phyloP scores from a whole-genome alignment of 2,113 vertebrate genomes.

The Poeciliopsis occidentalis region DNA sequence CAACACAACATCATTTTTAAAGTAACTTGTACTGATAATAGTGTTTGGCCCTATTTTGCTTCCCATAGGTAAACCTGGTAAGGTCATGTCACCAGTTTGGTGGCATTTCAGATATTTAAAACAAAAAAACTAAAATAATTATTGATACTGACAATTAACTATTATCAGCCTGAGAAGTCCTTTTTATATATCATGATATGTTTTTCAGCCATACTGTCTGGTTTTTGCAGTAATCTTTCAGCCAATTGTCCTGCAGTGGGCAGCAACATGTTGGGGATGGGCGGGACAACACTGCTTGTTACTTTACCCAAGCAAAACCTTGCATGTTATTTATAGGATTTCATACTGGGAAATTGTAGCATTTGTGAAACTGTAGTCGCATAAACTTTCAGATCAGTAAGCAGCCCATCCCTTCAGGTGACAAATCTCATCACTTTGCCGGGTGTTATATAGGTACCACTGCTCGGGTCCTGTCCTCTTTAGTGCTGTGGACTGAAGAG shows the following conservation, averaged over 20 bases:
- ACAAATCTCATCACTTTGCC: constrained; percentile 46
- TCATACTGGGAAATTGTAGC: neutral
- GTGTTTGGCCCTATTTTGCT: neutral
- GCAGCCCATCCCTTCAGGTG: constrained; percentile 32
- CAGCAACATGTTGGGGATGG: too few species aligned
- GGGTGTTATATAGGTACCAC: constrained; percentile 52
- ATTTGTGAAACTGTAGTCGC: neutral
- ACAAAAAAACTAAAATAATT: too few species aligned
- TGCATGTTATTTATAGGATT: neutral
- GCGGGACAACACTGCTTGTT: too few species aligned
- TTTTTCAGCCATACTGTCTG: too few species aligned
- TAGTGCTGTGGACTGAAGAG: constrained; percentile 27
- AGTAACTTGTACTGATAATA: neutral
- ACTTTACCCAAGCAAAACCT: too few species aligned
- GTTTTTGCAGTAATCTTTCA: too few species aligned
- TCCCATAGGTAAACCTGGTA: neutral
- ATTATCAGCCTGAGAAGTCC: too few species aligned
- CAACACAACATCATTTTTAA: neutral
- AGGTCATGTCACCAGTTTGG: too few species aligned
- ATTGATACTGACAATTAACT: too few species aligned
- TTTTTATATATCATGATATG: too few species aligned
- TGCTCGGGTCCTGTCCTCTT: constrained; percentile 38
- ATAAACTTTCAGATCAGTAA: neutral
- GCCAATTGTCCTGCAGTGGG: too few species aligned
- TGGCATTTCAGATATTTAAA: too few species aligned